Conservation (phyloP, 64 coral and sea anemone genomes). For the Pachyseris speciosa region DNA sequence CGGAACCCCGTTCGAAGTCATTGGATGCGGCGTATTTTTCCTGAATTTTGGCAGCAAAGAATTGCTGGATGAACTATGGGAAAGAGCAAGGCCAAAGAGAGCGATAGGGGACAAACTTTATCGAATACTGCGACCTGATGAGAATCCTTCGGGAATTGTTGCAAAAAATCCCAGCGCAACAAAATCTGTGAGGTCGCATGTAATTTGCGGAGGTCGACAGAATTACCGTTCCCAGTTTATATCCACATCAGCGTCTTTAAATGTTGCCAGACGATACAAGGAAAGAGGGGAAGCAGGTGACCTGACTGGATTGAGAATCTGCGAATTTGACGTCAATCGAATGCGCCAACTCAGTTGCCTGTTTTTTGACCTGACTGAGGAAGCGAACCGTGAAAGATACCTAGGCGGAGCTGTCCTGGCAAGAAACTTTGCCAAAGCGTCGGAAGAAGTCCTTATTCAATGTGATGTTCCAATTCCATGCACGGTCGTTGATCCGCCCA, state of each 20-base stretch:
- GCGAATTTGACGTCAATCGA: background rate
- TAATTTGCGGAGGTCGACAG: no score
- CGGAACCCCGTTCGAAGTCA: background rate
- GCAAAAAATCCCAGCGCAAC: background rate
- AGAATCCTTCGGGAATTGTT: constrained; percentile 10
- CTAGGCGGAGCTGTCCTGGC: background rate
- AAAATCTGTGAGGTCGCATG: background rate
- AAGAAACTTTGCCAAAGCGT: constrained; percentile 8
- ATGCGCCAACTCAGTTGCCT: background rate
- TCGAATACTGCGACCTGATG: constrained; percentile 14
- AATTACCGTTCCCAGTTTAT: constrained; percentile 3
- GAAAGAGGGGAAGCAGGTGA: background rate
- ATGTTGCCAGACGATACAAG: background rate
- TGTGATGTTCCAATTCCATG: constrained; percentile 19
- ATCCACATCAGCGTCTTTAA: background rate
- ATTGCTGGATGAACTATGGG: background rate
- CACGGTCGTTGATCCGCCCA: background rate
- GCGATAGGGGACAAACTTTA: background rate
- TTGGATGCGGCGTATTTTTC: background rate
- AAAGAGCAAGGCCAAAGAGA: background rate
- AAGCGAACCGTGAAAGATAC: background rate
- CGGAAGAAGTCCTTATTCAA: background rate
- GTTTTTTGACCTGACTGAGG: background rate
- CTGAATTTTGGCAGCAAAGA: background rate
- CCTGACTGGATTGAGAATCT: constrained; percentile 1